Evolutionary conservation across 2,797 vertebrate genomes (phyloP).

Genomic region (Rhyacichthys aspro): DNA sequence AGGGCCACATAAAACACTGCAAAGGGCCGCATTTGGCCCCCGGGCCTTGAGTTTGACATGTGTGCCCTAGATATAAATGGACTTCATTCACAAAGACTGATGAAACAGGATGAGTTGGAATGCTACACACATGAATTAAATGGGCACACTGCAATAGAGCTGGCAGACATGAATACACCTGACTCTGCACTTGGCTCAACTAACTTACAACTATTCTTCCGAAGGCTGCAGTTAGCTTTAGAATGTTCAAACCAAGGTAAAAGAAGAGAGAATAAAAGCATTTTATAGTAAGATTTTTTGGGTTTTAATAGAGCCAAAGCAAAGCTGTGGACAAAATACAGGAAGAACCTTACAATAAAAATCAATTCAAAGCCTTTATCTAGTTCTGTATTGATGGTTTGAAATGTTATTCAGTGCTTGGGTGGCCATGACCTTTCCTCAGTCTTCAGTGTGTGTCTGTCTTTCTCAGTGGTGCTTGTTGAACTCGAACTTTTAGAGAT

Average conservation of each 20-base stretch:
- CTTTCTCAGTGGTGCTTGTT: neutral
- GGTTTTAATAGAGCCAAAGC: neutral
- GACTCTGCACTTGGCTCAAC: too few species aligned
- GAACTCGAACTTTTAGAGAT: neutral
- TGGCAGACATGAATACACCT: neutral
- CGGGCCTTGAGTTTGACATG: too few species aligned
- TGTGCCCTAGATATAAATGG: too few species aligned
- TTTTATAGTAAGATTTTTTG: neutral
- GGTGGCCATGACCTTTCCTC: constrained; percentile 1
- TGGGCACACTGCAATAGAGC: neutral
- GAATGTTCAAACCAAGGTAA: neutral
- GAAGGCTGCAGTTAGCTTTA: neutral
- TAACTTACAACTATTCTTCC: too few species aligned
- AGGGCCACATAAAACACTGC: too few species aligned
- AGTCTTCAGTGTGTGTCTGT: neutral
- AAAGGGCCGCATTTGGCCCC: too few species aligned
- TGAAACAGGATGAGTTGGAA: too few species aligned
- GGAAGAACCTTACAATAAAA: neutral
- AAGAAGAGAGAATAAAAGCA: neutral
- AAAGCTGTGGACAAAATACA: neutral
- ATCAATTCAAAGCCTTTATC: neutral
- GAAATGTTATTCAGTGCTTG: constrained; percentile 7
- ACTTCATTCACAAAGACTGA: too few species aligned
- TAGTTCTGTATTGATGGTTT: constrained; percentile 1
- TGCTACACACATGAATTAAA: too few species aligned